Percentiles rank a stretch among this genome's conserved stretches.
Conservation (phyloP, 2,113 vertebrate species). For the Mustelus asterias region DNA sequence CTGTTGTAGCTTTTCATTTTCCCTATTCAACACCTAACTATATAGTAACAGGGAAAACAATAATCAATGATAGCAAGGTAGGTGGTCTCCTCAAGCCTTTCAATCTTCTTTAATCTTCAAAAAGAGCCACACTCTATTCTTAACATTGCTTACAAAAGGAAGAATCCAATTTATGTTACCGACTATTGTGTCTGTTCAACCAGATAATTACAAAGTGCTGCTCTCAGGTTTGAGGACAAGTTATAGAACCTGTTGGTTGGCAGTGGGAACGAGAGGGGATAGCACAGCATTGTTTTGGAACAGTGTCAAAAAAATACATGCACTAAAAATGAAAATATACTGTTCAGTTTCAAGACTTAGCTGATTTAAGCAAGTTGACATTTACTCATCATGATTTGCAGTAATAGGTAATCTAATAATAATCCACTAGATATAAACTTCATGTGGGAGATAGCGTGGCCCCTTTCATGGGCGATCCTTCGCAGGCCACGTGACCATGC, state of each 20-base stretch:
- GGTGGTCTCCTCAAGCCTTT: neutral
- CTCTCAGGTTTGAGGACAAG: neutral
- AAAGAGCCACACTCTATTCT: neutral
- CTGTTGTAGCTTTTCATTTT: neutral
- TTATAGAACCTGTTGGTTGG: neutral
- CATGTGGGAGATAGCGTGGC: neutral
- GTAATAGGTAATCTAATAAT: neutral
- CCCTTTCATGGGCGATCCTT: too few species aligned
- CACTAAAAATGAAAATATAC: neutral
- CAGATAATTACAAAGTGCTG: neutral
- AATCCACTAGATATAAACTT: neutral
- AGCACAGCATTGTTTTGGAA: neutral
- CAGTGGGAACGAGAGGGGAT: neutral
- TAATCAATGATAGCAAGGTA: neutral
- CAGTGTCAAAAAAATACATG: neutral
- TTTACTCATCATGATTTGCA: neutral
- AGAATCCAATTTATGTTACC: neutral
- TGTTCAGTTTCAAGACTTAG: neutral
- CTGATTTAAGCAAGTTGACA: neutral
- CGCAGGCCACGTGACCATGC: too few species aligned
- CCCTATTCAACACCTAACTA: neutral
- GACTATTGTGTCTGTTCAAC: neutral
- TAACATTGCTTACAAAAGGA: neutral
- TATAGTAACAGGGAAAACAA: neutral
- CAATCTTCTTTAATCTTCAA: too few species aligned